phyloP scores from a whole-genome alignment of 2,888 invertebrate genomes.

The Sisyra terminalis region DNA sequence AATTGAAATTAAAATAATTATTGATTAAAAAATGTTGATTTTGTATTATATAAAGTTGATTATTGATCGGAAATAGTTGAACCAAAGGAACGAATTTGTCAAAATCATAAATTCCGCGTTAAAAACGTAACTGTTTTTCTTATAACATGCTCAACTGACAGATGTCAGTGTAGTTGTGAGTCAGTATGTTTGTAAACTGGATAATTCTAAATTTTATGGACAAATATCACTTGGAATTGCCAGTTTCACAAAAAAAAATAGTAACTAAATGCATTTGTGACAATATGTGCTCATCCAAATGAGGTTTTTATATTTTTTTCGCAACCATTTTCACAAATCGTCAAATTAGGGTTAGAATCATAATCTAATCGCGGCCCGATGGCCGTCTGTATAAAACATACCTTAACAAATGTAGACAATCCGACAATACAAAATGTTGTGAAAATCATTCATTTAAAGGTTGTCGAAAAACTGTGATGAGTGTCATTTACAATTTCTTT shows the following conservation, averaged over 20 bases:
- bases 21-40: too few relatives aligned
- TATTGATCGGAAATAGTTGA: not conserved
- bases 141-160: conserved; percentile 20
- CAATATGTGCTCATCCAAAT: not conserved
- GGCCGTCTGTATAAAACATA: conserved; percentile 16
- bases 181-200: conserved; percentile 35
- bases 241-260: not conserved
- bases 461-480: conserved; percentile 5
- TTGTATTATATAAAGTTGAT: too few relatives aligned
- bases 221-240: conserved; percentile 14
- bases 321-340: not conserved
- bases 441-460: conserved; percentile 1
- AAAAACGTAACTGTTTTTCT: conserved; percentile 12
- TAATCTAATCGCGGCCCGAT: conserved; percentile 25
- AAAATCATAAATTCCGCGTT: conserved; percentile 1
- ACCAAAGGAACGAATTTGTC: not conserved
- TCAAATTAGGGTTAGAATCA: conserved; percentile 25
- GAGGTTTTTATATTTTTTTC: too few relatives aligned
- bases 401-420: conserved; percentile 16
- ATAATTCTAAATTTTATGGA: conserved; percentile 28
- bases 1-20: not conserved
- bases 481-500: not conserved
- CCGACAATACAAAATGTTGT: conserved; percentile 10
- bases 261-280: not conserved
- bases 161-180: conserved; percentile 26